Percentiles rank a stretch among this genome's conserved stretches.
phyloP scores from a whole-genome alignment of 2,888 invertebrate species.

The Agrochola circellaris region DNA sequence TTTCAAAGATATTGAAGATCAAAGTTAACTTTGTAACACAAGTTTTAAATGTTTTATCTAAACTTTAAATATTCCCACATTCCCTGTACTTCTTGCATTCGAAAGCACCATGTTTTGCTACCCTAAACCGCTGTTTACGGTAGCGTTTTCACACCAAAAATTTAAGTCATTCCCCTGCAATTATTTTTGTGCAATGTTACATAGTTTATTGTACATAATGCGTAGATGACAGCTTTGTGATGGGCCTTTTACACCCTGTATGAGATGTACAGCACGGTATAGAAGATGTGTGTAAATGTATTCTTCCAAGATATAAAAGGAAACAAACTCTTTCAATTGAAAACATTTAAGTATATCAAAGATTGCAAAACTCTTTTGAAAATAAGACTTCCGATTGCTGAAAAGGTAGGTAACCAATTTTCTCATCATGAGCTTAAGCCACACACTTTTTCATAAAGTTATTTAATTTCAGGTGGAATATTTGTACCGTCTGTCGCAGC shows the following conservation, averaged over 20 bases:
- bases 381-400: not conserved
- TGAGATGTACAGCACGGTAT: not conserved
- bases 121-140: not conserved
- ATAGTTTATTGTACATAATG: not conserved
- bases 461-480: slow-evolving; percentile 84
- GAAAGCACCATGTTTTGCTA: not conserved
- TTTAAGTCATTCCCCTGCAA: not conserved
- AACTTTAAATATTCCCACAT: not conserved
- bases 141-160: not conserved
- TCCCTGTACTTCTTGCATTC: not conserved
- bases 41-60: too few species aligned
- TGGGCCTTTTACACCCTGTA: not conserved
- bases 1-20: not conserved
- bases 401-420: not conserved
- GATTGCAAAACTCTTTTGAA: not conserved
- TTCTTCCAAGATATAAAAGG: slow-evolving; percentile 13
- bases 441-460: slow-evolving; percentile 11
- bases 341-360: not conserved
- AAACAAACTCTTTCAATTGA: slow-evolving; percentile 3
- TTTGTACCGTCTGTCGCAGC: slow-evolving; percentile 91
- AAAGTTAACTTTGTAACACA: not conserved
- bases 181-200: not conserved
- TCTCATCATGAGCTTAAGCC: not conserved
- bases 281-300: not conserved
- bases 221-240: not conserved